Base-by-base conservation (phyloP, 2,113 vertebrate species). In the Colaptes auratus region DNA sequence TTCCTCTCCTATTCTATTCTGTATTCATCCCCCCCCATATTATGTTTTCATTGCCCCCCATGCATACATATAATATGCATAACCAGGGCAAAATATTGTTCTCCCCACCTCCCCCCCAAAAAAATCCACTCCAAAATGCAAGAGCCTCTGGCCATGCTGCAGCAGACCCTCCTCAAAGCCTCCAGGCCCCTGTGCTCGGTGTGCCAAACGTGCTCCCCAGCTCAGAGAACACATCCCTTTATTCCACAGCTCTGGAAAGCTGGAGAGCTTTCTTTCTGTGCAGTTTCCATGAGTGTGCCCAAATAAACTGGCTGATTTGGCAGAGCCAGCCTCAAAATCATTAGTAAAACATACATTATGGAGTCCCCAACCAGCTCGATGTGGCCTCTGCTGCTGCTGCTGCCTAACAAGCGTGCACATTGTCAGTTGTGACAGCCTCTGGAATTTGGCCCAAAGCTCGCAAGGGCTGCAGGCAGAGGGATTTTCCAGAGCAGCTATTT, bases 401-500 rank as follows among this genome's bases (percentile, higher is more conserved):
- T 93, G 94, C 93, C 52, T 35, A 88, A 96, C 89, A 95, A 89
- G 70, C 10, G 73, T 86, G 93, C 65, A 69, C 94, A 88, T 86
- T 95, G 94, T 95, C 95, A 91, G 48, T 11, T 80, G 91, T 91
- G 93, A 92, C 95, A 97, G 85, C 75, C 65, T 35, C 69, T 95
- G 95, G 96, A 93, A 53, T n/a, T 19, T 65, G 82, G 91, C 95
- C 93, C 88, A 89, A 91, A 83, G 85, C 91, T 97, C 12, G 91
- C 61, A 52, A 74, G 27, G 48, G 3, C 60, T 93, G 71, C 36
- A 71, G 77, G 92, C 64, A 35, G 82, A 44, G 69, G 94, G 92
- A 88, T 95, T 97, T 96, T 95, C 94, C 95, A 91, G 20, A 78
- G 82, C 79, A 83, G 80, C 89, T 97, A 95, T 96, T 96, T 93